Conservation (phyloP, 1,140 invertebrate species). For the Pentalonia nigronervosa region DNA sequence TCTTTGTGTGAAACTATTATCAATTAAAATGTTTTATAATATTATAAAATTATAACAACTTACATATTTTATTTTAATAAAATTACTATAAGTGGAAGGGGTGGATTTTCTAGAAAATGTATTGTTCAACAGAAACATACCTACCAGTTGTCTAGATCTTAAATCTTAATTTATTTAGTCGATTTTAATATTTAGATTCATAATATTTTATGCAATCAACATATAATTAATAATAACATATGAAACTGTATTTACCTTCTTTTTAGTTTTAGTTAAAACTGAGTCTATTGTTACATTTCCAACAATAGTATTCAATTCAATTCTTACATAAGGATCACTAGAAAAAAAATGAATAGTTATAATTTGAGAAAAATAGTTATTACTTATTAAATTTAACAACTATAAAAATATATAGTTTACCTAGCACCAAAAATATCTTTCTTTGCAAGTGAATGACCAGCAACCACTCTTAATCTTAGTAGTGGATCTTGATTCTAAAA, state of each 20-base stretch:
- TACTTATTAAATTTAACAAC: not conserved
- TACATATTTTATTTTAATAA: too few relatives aligned
- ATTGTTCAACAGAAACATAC: not conserved
- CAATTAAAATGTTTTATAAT: too few relatives aligned
- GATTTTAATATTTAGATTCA: not conserved
- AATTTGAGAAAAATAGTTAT: not conserved
- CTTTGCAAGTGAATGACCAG: conserved; percentile 89
- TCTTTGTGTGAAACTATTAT: too few relatives aligned
- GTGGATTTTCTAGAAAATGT: too few relatives aligned
- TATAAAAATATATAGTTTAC: conserved; percentile 66
- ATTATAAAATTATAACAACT: too few relatives aligned
- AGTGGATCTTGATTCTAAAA: conserved; percentile 57
- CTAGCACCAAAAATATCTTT: conserved; percentile 98
- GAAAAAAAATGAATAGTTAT: conserved; percentile 62
- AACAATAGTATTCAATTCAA: conserved; percentile 86
- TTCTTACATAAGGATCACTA: conserved; percentile 95
- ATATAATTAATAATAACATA: conserved; percentile 16
- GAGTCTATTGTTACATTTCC: conserved; percentile 88
- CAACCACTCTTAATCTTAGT: conserved; percentile 68
- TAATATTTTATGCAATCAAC: not conserved
- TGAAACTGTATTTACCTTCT: conserved; percentile 74
- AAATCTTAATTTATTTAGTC: not conserved
- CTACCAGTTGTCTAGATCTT: not conserved
- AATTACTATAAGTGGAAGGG: too few relatives aligned
- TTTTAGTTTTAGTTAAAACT: conserved; percentile 94